Conservation (phyloP, 1,140 invertebrate species). For the Drosophila setifemur region DNA sequence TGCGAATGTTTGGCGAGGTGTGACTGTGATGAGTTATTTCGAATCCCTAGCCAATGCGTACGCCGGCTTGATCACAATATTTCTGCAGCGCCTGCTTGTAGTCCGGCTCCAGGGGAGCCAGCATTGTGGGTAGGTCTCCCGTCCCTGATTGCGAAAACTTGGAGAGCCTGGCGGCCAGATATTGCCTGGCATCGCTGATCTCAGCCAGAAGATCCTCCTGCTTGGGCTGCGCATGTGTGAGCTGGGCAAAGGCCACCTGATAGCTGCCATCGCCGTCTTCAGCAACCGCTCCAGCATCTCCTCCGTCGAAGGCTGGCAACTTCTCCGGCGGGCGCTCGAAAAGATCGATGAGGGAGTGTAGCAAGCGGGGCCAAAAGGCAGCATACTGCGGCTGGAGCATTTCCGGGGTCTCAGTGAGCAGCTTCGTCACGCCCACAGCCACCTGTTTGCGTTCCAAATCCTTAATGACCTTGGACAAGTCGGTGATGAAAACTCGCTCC, state of each 20-base stretch:
- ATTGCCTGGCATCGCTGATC: conserved; percentile 86
- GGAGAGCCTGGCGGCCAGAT: conserved; percentile 87
- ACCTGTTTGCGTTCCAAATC: conserved; percentile 93
- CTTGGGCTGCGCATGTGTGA: conserved; percentile 91
- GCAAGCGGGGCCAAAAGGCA: conserved; percentile 82
- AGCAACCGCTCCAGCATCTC: conserved; percentile 87
- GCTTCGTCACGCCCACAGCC: conserved; percentile 92
- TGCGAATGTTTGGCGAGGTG: conserved; percentile 22
- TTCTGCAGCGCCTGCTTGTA: conserved; percentile 76
- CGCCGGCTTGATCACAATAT: conserved; percentile 76
- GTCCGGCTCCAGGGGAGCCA: conserved; percentile 61
- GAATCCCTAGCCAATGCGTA: conserved; percentile 53
- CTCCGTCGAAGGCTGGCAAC: conserved; percentile 87
- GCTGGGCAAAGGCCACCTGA: conserved; percentile 94
- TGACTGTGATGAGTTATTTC: conserved; percentile 1
- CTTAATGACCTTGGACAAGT: conserved; percentile 93
- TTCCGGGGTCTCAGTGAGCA: conserved; percentile 90
- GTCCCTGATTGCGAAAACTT: conserved; percentile 86
- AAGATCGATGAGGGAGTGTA: conserved; percentile 90
- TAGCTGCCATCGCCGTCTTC: conserved; percentile 89
- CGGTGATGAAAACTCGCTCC: conserved; percentile 92
- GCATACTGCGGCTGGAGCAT: conserved; percentile 61
- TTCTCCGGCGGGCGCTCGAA: conserved; percentile 95
- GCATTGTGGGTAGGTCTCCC: conserved; percentile 84
- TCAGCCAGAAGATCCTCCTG: conserved; percentile 88